Base-by-base conservation (phyloP, 2,888 invertebrate species). In the Invenusta paracnida region DNA sequence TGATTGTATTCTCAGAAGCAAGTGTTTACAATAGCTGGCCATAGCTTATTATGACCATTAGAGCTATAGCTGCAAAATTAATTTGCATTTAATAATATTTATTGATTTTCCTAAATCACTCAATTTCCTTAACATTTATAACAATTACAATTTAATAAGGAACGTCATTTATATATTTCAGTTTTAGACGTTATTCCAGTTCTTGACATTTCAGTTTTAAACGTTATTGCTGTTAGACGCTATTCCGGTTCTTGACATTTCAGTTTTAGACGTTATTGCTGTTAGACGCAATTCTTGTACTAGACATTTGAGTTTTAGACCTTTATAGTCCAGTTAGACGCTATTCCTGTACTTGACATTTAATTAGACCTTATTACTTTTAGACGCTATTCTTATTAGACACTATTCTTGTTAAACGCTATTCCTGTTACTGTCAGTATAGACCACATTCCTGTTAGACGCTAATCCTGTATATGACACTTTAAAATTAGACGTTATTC, bases 401-500 rank as follows among this genome's bases (percentile, higher is more conserved):
- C 48, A 48, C 48, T 48, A 48, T 48, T 48, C 48, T 48, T 48
- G 48, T 48, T 48, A 48, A 17, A 48, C 48, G 48, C 48, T 48
- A 48, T 48, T 48, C 48, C 5, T 48, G 17, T 48, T 48, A 48
- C 11, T 48, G 48, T 48, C 48, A 48, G 48, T 48, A 48, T 48
- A 73, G 73, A 73, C 73, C 11, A 5, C 25, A 73, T 73, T 73
- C 73, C 73, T 73, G 25, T 73, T 73, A 73, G 73, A 73, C 73
- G 25, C 25, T 23, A 48, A 48, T 48, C 48, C 48, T 17, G n/a
- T 48, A 48, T 48, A 48, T 48, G 48, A 48, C 48, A 48, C 48
- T 48, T 48, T 11, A 48, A 48, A 48, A 48, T 48, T 48, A 48
- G 48, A 48, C 48, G 48, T 17, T 48, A 48, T 48, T 48, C 48